Percentiles rank a stretch among this genome's conserved stretches.
These are phyloP conservation scores for Neosilurus hyrtlii DNA, from an alignment of 2,797 vertebrate species.

Conservation along the genomic window DNA sequence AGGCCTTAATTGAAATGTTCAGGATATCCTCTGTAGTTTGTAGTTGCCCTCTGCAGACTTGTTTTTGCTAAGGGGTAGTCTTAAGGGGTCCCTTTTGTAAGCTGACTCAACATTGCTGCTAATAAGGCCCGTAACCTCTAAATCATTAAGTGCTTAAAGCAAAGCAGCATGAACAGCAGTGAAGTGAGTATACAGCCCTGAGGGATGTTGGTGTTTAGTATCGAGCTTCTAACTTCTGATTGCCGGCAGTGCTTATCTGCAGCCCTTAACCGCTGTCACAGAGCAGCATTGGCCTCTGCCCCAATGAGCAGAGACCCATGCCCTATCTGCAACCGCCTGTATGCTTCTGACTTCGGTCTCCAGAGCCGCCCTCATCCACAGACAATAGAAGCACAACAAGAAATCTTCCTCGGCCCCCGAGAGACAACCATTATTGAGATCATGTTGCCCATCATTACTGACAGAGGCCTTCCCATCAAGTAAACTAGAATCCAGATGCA, in stretches of 20 bases:
- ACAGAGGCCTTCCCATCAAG: neutral
- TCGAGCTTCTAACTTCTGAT: neutral
- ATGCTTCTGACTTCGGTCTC: too few species aligned
- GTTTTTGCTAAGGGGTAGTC: neutral
- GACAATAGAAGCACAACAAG: too few species aligned
- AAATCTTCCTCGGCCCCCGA: too few species aligned
- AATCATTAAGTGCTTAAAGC: constrained; percentile 14
- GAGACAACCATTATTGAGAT: neutral
- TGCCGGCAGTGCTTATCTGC: too few species aligned
- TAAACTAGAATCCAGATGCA: neutral
- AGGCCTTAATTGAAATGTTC: neutral
- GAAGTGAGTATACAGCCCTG: constrained; percentile 22
- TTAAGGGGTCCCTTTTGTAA: neutral
- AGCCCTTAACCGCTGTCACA: too few species aligned
- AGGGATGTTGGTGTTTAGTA: neutral
- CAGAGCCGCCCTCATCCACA: too few species aligned
- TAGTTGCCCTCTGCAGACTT: neutral
- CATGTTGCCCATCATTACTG: neutral
- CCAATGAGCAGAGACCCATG: too few species aligned
- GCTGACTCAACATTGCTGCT: neutral
- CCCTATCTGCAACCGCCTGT: too few species aligned
- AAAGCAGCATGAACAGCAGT: constrained; percentile 5
- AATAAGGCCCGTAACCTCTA: neutral
- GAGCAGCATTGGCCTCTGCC: too few species aligned
- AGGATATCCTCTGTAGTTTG: neutral